Evolutionary conservation across 2,797 vertebrate species (phyloP).

Genomic region (Micrastur ruficollis): DNA sequence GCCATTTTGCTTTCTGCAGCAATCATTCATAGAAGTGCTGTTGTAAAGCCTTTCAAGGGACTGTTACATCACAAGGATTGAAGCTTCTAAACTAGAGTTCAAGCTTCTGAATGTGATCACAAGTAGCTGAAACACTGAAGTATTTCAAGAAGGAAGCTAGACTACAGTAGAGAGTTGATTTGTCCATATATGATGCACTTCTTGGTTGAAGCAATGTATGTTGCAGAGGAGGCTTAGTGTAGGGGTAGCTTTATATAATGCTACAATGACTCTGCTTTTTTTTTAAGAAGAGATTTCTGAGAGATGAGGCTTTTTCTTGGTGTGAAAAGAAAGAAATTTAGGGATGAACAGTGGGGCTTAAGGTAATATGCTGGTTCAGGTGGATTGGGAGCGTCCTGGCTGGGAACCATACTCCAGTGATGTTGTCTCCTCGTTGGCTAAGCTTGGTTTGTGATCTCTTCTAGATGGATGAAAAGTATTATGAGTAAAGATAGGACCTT

Average conservation of each 20-base stretch:
- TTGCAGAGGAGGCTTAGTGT: constrained; percentile 3
- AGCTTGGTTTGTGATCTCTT: background rate
- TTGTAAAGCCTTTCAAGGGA: background rate
- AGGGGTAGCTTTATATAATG: background rate
- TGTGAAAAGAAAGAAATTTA: background rate
- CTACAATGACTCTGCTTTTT: background rate
- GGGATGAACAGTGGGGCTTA: background rate
- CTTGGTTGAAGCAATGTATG: background rate
- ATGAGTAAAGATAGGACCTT: background rate
- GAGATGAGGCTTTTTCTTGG: background rate
- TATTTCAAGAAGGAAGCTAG: background rate
- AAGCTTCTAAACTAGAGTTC: background rate
- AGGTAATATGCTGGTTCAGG: background rate
- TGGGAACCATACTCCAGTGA: background rate
- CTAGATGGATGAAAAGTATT: background rate
- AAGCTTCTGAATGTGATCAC: background rate
- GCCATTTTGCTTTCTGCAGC: background rate
- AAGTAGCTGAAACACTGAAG: background rate
- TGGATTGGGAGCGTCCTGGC: background rate
- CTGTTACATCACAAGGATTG: background rate
- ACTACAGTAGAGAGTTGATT: background rate
- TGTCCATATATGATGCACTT: background rate
- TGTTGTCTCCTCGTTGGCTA: background rate
- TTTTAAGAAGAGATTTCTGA: background rate
- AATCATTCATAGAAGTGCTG: background rate